Base-by-base conservation (phyloP, 2,797 vertebrate genomes). In the Aratinga solstitialis region DNA sequence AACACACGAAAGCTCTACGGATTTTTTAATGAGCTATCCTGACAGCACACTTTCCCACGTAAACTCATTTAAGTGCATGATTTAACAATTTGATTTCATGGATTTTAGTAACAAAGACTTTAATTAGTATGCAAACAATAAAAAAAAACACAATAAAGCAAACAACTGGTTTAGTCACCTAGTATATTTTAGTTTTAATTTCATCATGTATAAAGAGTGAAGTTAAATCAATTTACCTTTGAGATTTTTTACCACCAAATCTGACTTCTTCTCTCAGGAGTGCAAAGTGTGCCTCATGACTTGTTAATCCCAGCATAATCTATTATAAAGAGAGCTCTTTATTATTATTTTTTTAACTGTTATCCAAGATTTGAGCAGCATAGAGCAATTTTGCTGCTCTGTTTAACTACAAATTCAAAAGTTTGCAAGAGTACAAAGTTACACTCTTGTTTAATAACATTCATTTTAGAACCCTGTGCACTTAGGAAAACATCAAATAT, bases 251-350 rank as follows among this genome's bases (percentile, higher is more conserved):
- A 82, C 99, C 99, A 97, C 99, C 99, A 89, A 99, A 99, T 90
- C 99, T 99, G 89, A 99, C 99, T 97, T 99, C 99, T 98, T 99
- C 99, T 98, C 99, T 98, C 97, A 99, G 98, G 94, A 99, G 98
- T 65, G 99, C 99, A 96, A 99, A 99, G 94, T 99, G 98, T 89
- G 99, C 98, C 97, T 99, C 99, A 13, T 99, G 99, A 98, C 99
- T 99, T 96, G 99, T 99, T 97, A 99, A 98, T 95, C 99, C 99
- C 98, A 99, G 98, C 98, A 99, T 99, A 89, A 99, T 99, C 99
- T 99, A 96, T 90, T 95, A 82, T 94, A 92, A 97, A 89, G 91
- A 94, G 73, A 86, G 40, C 48, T 86, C 51, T 92, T 92, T 5
- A 86, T 83, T 3, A 68, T 8, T 42, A 14, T 62, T 69, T 42